Percentiles rank a stretch among this genome's conserved stretches.
Conservation (phyloP, 2,888 invertebrate species). For the Stenurella melanura region DNA sequence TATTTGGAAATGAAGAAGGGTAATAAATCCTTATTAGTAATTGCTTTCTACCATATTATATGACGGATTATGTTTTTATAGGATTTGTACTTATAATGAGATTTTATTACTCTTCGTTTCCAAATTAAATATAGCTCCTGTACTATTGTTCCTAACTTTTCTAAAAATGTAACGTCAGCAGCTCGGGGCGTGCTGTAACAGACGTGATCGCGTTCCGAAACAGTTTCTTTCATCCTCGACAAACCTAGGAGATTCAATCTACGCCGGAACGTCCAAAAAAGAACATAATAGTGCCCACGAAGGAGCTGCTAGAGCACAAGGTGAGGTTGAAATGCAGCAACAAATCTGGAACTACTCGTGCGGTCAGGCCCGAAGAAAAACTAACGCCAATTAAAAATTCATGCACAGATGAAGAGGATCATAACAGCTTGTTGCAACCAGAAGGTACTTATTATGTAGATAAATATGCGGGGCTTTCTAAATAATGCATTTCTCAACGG, state of each 20-base stretch:
- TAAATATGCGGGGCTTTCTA: conserved; percentile 44
- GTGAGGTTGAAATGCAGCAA: conserved; percentile 39
- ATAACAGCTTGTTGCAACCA: conserved; percentile 37
- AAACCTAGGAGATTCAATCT: conserved; percentile 44
- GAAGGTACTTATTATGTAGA: conserved; percentile 43
- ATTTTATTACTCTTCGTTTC: too few relatives aligned
- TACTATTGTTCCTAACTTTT: too few relatives aligned
- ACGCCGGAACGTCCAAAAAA: conserved; percentile 40
- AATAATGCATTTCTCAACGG: conserved; percentile 18
- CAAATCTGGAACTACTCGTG: conserved; percentile 38
- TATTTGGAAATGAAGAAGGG: too few relatives aligned
- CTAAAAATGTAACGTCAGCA: too few relatives aligned
- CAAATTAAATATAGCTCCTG: too few relatives aligned
- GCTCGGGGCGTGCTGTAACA: too few relatives aligned
- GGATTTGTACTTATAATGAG: too few relatives aligned
- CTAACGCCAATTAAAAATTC: conserved; percentile 42
- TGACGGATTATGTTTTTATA: too few relatives aligned
- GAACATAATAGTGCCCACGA: conserved; percentile 49
- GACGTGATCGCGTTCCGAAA: conserved; percentile 29
- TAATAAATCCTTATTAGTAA: too few relatives aligned
- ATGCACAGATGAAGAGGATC: conserved; percentile 45
- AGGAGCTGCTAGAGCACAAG: conserved; percentile 42
- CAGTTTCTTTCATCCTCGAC: conserved; percentile 26
- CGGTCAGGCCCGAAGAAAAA: conserved; percentile 34
- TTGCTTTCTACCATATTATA: too few relatives aligned